A percentile compares a stretch with the other conserved stretches of the same genome.
Evolutionary conservation across 2,797 vertebrate species (phyloP).

Genomic region (Myiothlypis coronata): DNA sequence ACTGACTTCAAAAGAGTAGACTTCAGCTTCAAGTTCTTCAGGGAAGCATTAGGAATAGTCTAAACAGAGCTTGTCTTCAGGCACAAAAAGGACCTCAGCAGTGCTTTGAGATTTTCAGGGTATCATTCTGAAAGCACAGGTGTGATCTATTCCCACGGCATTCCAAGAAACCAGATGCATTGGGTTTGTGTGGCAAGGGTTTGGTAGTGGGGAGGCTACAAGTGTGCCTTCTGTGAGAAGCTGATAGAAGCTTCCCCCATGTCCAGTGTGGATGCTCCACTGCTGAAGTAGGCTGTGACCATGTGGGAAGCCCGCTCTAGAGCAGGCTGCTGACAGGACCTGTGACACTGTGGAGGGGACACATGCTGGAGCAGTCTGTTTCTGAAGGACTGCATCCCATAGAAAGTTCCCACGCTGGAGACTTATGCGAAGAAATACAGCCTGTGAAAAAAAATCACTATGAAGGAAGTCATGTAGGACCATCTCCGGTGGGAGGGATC

Average conservation of each 20-base stretch:
- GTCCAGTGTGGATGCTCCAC: fast-evolving
- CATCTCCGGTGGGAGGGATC: neutral
- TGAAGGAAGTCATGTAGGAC: neutral
- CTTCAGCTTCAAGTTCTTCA: neutral
- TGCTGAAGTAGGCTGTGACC: neutral
- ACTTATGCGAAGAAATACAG: neutral
- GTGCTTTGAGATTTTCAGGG: neutral
- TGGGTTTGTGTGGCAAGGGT: neutral
- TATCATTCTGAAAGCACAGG: neutral
- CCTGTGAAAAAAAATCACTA: neutral
- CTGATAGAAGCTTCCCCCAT: neutral
- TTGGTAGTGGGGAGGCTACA: neutral
- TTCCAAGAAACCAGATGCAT: neutral
- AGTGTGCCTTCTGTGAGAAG: neutral
- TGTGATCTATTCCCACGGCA: neutral
- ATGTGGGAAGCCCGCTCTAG: neutral
- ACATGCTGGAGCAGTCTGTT: neutral
- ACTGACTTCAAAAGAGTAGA: neutral
- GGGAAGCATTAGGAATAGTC: neutral
- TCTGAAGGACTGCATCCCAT: neutral
- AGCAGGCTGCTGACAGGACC: neutral
- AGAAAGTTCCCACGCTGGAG: neutral
- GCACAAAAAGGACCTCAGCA: neutral
- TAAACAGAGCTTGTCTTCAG: neutral
- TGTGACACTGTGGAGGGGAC: neutral